A percentile compares a stretch with the other conserved stretches of the same genome.
Conservation (phyloP, 2,797 vertebrate species). For the Etheostoma nigrum region DNA sequence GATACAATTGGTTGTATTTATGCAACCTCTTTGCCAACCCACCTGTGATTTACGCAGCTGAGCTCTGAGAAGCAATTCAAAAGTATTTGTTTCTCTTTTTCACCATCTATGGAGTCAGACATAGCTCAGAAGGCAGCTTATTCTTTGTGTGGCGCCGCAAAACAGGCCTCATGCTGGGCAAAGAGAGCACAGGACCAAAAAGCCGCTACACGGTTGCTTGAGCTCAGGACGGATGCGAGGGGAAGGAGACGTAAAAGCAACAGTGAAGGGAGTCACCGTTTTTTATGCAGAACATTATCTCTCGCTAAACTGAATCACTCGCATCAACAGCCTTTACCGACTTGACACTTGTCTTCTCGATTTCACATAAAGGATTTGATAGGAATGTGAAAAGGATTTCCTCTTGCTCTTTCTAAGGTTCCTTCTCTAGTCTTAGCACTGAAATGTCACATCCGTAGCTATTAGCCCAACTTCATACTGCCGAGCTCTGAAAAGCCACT, state of each 20-base stretch:
- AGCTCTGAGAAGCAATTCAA: conserved; percentile 23
- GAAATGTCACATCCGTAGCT: conserved; percentile 76
- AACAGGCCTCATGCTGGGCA: conserved; percentile 58
- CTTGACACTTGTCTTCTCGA: conserved; percentile 48
- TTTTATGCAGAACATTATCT: conserved; percentile 54
- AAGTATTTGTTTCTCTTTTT: conserved; percentile 11
- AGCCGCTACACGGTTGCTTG: conserved; percentile 22
- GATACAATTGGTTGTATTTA: neutral
- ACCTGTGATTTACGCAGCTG: conserved; percentile 33
- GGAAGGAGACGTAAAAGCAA: conserved; percentile 38
- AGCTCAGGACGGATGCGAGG: conserved; percentile 47
- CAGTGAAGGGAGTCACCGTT: conserved; percentile 44
- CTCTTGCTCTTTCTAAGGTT: conserved; percentile 64
- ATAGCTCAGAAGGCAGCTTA: conserved; percentile 42
- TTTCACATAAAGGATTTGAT: conserved; percentile 58
- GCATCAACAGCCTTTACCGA: conserved; percentile 46
- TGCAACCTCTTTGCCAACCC: conserved; percentile 24
- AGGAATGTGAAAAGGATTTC: conserved; percentile 68
- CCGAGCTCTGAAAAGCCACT: conserved; percentile 66
- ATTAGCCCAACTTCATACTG: conserved; percentile 65
- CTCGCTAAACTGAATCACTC: conserved; percentile 49
- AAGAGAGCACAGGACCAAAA: conserved; percentile 40
- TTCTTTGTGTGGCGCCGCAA: conserved; percentile 43
- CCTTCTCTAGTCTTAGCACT: conserved; percentile 31
- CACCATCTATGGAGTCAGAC: conserved; percentile 25